Percentiles rank a stretch among this genome's conserved stretches.
phyloP scores from a whole-genome alignment of 2,797 vertebrate genomes.

The Enteromius mattozi region DNA sequence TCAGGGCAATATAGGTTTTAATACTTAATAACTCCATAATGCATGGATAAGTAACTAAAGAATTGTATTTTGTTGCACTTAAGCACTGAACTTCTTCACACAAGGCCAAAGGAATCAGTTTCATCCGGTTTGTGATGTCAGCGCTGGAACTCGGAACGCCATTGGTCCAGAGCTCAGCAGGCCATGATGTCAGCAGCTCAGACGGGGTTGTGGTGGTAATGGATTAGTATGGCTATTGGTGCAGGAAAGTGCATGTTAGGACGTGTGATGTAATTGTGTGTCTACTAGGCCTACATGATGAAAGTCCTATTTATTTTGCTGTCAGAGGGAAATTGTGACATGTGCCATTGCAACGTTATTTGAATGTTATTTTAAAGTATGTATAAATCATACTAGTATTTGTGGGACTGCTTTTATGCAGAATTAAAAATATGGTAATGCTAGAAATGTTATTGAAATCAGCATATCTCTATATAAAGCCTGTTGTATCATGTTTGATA shows the following conservation, averaged over 20 bases:
- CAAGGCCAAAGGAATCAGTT: constrained; percentile 48
- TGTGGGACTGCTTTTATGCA: not conserved
- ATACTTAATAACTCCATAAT: not conserved
- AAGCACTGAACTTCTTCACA: constrained; percentile 22
- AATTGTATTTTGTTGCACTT: constrained; percentile 32
- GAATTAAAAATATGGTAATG: not conserved
- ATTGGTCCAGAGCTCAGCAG: constrained; percentile 44
- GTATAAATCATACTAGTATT: not conserved
- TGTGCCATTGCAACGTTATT: not conserved
- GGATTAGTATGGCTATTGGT: constrained; percentile 47
- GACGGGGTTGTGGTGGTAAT: constrained; percentile 46
- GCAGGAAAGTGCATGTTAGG: constrained; percentile 24
- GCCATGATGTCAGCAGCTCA: constrained; percentile 56
- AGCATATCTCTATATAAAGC: not conserved
- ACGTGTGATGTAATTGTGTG: constrained; percentile 51
- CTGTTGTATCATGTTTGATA: not conserved
- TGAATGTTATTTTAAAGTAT: not conserved
- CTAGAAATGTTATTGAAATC: not conserved
- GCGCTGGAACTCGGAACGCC: constrained; percentile 27
- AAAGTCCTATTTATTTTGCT: not conserved
- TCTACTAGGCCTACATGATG: constrained; percentile 39
- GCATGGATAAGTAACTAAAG: not conserved
- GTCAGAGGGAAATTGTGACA: not conserved
- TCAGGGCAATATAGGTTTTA: not conserved
- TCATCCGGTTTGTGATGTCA: constrained; percentile 46